Evolutionary conservation across 2,797 vertebrate genomes (phyloP), one percentile per base, ranked within the genome.

Genomic region (Lithobates pipiens): DNA sequence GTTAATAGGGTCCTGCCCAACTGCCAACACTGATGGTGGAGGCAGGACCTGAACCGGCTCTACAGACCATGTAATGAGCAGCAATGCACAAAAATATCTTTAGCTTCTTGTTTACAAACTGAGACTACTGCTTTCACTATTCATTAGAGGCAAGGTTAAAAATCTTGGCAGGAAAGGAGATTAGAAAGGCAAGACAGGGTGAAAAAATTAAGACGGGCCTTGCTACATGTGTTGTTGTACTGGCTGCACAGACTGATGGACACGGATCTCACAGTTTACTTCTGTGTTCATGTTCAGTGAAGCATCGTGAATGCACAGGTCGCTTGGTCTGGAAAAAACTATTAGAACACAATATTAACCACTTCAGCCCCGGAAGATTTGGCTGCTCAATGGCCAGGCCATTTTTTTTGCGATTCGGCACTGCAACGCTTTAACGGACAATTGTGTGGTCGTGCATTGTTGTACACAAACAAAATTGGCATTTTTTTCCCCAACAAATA

Each of bases 201-300:
- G 78, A 80, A 70, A 32, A 71, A 80, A 46, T 34, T 25, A 71
- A 36, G 69, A 71, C 67, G 54, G 63, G 50, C 67, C 77, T 65
- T 29, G n/a, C 36, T 71, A 27, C 78, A 54, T 68, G 78, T 71
- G 44, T 68, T 78, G 77, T 68, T 27, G 44, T 57, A 77, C 54
- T 77, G 61, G 27, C 77, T 29, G 6, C 46, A 27, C 78, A 71
- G 78, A 61, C 36, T 42, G 46, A 27, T 39, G 46, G 46, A 39
- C 68, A 10, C 23, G 23, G 29, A 80, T 57, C 68, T 72, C 68
- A 39, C 44, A 80, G 46, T 80, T 70, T 72, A 72, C 68, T 80
- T 80, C 78, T 80, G 78, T 72, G 54, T 70, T 42, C 27, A 80
- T 54, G 42, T 50, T 65, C 67, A 80, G 25, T 27, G 44, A 70